phyloP scores from a whole-genome alignment of 2,888 invertebrate species.

The Zeuzera pyrina region DNA sequence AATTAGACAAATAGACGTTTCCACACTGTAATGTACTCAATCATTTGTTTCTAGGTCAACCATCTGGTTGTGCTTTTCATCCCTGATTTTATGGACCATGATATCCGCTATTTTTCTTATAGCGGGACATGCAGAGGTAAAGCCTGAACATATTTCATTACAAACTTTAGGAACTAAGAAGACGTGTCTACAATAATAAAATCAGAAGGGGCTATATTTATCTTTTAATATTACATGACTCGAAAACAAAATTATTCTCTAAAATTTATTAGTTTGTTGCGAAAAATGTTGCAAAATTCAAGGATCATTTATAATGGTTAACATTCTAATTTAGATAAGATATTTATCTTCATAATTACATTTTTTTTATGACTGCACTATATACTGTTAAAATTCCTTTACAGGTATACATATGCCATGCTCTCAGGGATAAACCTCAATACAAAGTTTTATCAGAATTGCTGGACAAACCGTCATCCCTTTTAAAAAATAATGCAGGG shows the following conservation, averaged over 20 bases:
- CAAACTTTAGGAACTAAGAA: no score
- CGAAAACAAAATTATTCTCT: no score
- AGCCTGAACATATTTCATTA: no score
- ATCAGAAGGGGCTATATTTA: no score
- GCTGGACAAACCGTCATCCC: conserved; percentile 77
- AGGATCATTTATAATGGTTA: no score
- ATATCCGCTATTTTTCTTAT: conserved; percentile 72
- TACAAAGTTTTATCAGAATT: conserved; percentile 76
- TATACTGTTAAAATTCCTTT: background rate
- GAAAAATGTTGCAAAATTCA: no score
- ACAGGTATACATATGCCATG: conserved; percentile 78
- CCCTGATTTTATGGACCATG: conserved; percentile 74
- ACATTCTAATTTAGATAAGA: no score
- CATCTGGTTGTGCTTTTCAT: conserved; percentile 70
- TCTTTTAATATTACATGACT: no score
- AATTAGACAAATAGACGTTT: no score
- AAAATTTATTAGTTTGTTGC: no score
- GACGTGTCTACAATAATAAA: no score
- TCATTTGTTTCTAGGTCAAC: conserved; percentile 68
- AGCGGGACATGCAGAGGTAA: conserved; percentile 77
- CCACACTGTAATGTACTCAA: no score
- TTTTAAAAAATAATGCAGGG: conserved; percentile 64
- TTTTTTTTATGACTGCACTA: background rate
- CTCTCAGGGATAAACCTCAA: conserved; percentile 78
- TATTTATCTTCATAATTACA: background rate